phyloP scores from a whole-genome alignment of 2,888 invertebrate genomes.

The Graphium colonna region DNA sequence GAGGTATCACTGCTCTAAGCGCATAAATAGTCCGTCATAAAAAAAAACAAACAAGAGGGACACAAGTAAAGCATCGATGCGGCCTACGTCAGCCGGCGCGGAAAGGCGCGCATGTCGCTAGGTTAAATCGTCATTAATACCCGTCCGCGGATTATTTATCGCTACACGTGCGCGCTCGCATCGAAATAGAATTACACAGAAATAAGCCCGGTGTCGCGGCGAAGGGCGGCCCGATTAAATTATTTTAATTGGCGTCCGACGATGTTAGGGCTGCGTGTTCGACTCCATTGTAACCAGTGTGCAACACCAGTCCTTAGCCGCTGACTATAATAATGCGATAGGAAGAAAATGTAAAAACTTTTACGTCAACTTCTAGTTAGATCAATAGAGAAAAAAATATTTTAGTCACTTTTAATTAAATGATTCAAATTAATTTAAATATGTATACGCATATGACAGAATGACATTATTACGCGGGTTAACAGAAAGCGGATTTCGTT shows the following conservation, averaged over 20 bases:
- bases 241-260: slow-evolving; percentile 32
- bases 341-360: too few relatives aligned
- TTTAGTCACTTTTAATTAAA: too few relatives aligned
- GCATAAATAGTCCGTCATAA: slow-evolving; percentile 5
- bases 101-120: slow-evolving; percentile 44
- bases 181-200: slow-evolving; percentile 40
- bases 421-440: too few relatives aligned
- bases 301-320: too few relatives aligned
- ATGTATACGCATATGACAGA: too few relatives aligned
- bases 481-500: too few relatives aligned
- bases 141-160: slow-evolving; percentile 62
- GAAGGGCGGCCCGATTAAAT: slow-evolving; percentile 27
- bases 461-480: too few relatives aligned
- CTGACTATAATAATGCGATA: too few relatives aligned
- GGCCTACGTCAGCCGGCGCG: slow-evolving; percentile 18
- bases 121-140: slow-evolving; percentile 70
- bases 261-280: slow-evolving; percentile 5
- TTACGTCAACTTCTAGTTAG: too few relatives aligned
- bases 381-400: too few relatives aligned
- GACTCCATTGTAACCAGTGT: too few relatives aligned
- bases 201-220: slow-evolving; percentile 24
- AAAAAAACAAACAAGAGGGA: slow-evolving; percentile 1
- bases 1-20: too few relatives aligned
- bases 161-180: slow-evolving; percentile 45
- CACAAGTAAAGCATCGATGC: slow-evolving; percentile 9